Conservation (phyloP, 2,113 vertebrate species). For the Neolamprologus modestus region DNA sequence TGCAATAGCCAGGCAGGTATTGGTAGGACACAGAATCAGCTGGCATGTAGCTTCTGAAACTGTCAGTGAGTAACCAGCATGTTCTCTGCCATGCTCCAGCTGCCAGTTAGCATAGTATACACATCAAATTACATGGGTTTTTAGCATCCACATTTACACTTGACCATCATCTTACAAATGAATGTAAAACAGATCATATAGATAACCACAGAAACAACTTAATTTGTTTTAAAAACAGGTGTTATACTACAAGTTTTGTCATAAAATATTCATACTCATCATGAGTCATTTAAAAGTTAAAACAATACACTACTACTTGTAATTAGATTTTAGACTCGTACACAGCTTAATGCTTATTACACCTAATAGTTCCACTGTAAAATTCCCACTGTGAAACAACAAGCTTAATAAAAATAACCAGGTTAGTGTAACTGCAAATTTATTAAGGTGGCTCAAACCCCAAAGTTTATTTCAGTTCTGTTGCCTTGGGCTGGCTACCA, state of each 20-base stretch:
- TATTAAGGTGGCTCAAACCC: neutral
- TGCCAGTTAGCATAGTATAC: constrained; percentile 36
- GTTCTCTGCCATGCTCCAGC: constrained; percentile 32
- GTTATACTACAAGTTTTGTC: neutral
- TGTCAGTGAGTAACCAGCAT: constrained; percentile 68
- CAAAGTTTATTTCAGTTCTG: constrained; percentile 19
- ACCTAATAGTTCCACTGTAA: neutral
- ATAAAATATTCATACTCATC: neutral
- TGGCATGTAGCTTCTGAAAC: constrained; percentile 60
- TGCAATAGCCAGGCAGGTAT: constrained; percentile 56
- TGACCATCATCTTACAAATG: neutral
- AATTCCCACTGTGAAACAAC: neutral
- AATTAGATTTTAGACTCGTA: neutral
- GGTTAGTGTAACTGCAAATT: neutral
- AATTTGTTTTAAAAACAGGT: neutral
- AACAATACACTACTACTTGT: neutral
- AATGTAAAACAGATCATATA: neutral
- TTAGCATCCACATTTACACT: neutral
- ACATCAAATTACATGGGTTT: constrained; percentile 10
- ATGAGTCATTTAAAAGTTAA: neutral
- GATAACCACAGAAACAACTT: neutral
- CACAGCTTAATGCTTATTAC: neutral
- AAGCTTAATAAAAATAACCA: neutral
- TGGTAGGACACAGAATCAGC: constrained; percentile 59
- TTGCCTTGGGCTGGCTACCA: constrained; percentile 9